These are phyloP conservation scores for Volucella inflata DNA, from an alignment of 2,888 invertebrate genomes.

Conservation along the genomic window DNA sequence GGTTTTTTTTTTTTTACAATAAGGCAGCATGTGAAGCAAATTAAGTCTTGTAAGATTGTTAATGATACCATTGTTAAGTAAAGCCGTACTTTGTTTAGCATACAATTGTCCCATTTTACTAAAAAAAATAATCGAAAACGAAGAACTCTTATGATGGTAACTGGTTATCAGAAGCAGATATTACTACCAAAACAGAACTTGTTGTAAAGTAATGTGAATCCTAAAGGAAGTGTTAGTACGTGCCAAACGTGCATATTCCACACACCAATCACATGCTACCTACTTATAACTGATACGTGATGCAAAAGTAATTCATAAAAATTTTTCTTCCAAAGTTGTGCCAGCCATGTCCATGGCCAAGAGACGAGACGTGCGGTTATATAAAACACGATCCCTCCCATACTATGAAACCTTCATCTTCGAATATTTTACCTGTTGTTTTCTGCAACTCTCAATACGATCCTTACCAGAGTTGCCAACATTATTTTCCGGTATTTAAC, in stretches of 20 bases:
- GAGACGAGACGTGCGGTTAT: background rate
- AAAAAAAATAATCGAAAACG: constrained; percentile 1
- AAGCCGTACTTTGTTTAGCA: no score
- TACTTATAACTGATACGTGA: constrained; percentile 19
- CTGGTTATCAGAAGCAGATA: background rate
- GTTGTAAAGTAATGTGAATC: background rate
- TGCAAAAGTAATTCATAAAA: constrained; percentile 38
- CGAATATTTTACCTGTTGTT: background rate
- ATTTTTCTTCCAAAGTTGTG: constrained; percentile 18
- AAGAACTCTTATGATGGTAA: constrained; percentile 18
- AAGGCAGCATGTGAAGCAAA: no score
- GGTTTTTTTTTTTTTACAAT: no score
- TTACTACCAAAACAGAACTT: constrained; percentile 3
- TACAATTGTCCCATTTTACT: no score
- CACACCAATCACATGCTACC: background rate
- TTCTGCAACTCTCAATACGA: background rate
- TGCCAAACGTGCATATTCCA: constrained; percentile 44
- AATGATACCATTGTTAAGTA: no score
- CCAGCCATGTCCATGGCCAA: background rate
- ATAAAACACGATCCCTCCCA: background rate
- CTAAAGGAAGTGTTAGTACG: constrained; percentile 36
- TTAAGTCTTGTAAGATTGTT: no score
- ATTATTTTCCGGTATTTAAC: background rate
- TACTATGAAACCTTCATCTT: background rate
- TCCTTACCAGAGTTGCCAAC: constrained; percentile 9